A percentile compares a stretch with the other conserved stretches of the same genome.
Evolutionary conservation across 2,888 invertebrate species (phyloP).

Genomic region (Biston stratarius): DNA sequence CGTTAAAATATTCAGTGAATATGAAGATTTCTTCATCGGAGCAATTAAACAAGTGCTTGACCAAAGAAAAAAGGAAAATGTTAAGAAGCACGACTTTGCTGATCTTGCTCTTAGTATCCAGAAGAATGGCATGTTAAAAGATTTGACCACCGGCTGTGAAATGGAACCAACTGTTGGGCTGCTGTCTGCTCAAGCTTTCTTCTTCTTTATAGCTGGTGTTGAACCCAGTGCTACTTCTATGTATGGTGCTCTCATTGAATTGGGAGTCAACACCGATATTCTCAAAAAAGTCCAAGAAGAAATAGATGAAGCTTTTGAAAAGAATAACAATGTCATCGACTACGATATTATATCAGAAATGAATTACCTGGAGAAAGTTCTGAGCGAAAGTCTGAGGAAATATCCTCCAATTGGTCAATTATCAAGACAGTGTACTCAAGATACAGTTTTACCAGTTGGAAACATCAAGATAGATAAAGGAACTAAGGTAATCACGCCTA

Average conservation of each 20-base stretch:
- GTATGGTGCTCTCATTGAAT: conserved; percentile 9
- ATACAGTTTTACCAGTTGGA: conserved; percentile 65
- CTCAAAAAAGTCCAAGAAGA: conserved; percentile 19
- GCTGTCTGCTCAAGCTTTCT: conserved; percentile 13
- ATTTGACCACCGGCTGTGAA: conserved; percentile 48
- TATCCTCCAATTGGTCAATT: conserved; percentile 64
- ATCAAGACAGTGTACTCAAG: conserved; percentile 56
- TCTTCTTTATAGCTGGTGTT: conserved; percentile 11
- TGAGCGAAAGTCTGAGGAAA: conserved; percentile 25
- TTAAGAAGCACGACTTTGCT: conserved; percentile 64
- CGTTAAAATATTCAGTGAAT: conserved; percentile 56
- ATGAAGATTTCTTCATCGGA: conserved; percentile 63
- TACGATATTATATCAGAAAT: conserved; percentile 6
- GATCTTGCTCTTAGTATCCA: conserved; percentile 63
- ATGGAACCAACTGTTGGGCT: conserved; percentile 12
- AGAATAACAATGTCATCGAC: background rate
- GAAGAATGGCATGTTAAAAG: conserved; percentile 58
- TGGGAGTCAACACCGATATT: conserved; percentile 3
- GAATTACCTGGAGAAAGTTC: conserved; percentile 9
- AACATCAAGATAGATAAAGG: conserved; percentile 66
- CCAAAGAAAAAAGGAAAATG: conserved; percentile 54
- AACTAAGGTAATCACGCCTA: conserved; percentile 60
- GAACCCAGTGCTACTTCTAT: conserved; percentile 13
- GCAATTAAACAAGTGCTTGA: conserved; percentile 61
- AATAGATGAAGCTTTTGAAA: conserved; percentile 15